Percentiles rank a stretch among this genome's conserved stretches.
Evolutionary conservation across 64 coral and sea anemone species (phyloP).

Genomic region (Pocillopora damicornis): DNA sequence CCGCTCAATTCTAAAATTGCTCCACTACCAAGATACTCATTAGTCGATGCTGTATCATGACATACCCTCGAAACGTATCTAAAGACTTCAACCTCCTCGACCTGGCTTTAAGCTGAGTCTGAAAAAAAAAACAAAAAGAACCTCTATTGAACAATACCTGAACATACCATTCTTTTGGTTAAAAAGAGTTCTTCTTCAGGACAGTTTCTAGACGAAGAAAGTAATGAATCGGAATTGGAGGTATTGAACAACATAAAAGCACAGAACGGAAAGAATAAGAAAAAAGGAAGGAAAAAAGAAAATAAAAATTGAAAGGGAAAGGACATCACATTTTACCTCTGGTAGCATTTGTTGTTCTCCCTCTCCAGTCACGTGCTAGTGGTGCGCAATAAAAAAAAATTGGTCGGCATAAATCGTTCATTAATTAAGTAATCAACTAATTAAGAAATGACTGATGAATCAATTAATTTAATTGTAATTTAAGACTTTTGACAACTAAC

Average conservation of each 20-base stretch:
- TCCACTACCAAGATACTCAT: too few relatives aligned
- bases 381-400: not conserved
- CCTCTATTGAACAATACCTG: not conserved
- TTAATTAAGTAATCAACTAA: not conserved
- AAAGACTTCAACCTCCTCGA: slow-evolving; percentile 52
- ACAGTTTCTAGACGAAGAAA: not conserved
- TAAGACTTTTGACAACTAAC: too few relatives aligned
- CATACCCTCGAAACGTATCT: slow-evolving; percentile 63
- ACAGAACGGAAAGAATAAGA: not conserved
- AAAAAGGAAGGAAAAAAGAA: too few relatives aligned
- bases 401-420: not conserved
- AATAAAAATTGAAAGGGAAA: too few relatives aligned
- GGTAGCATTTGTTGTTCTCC: not conserved
- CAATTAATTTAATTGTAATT: too few relatives aligned
- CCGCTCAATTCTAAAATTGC: too few relatives aligned
- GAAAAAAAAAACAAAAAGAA: not conserved
- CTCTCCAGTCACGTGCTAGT: not conserved
- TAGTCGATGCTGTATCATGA: not conserved
- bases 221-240: not conserved
- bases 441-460: too few relatives aligned
- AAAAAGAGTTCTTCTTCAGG: too few relatives aligned
- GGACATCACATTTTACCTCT: not conserved
- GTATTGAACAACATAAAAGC: not conserved
- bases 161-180: too few relatives aligned
- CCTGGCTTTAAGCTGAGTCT: not conserved